Percentiles rank a stretch among this genome's conserved stretches.
Evolutionary conservation across 2,888 invertebrate genomes (phyloP).

Genomic region (Netelia virgata): DNA sequence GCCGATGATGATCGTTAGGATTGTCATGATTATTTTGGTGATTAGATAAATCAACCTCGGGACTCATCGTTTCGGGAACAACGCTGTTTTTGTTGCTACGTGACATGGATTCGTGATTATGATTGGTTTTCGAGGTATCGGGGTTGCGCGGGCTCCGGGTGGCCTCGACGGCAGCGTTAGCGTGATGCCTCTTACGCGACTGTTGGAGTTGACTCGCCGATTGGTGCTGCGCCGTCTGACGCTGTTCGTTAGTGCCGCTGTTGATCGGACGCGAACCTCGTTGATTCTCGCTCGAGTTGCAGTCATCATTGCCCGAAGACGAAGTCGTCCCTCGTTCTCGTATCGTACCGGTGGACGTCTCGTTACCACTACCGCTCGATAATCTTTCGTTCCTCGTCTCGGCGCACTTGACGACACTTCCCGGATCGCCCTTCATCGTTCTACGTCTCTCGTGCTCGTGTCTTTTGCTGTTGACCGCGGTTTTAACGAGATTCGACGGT

Average conservation of each 20-base stretch:
- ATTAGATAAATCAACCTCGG: conserved; percentile 44
- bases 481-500: conserved; percentile 88
- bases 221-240: conserved; percentile 18
- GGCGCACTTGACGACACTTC: conserved; percentile 84
- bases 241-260: conserved; percentile 55
- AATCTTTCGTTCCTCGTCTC: conserved; percentile 73
- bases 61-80: conserved; percentile 35
- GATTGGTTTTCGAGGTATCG: conserved; percentile 66
- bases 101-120: conserved; percentile 54
- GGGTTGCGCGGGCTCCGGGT: conserved; percentile 81
- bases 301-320: too few species aligned
- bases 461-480: conserved; percentile 88
- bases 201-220: conserved; percentile 71
- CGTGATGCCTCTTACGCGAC: conserved; percentile 82
- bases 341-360: conserved; percentile 2
- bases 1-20: conserved; percentile 23
- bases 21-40: conserved; percentile 36
- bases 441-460: conserved; percentile 86
- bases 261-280: conserved; percentile 53
- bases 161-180: conserved; percentile 78
- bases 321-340: too few species aligned
- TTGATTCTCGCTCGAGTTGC: too few species aligned
- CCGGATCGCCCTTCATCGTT: conserved; percentile 85
- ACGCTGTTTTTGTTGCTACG: conserved; percentile 38
- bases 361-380: conserved; percentile 52